A percentile compares a stretch with the other conserved stretches of the same genome.
phyloP scores from a whole-genome alignment of 2,797 vertebrate genomes.

The Anabas testudineus region DNA sequence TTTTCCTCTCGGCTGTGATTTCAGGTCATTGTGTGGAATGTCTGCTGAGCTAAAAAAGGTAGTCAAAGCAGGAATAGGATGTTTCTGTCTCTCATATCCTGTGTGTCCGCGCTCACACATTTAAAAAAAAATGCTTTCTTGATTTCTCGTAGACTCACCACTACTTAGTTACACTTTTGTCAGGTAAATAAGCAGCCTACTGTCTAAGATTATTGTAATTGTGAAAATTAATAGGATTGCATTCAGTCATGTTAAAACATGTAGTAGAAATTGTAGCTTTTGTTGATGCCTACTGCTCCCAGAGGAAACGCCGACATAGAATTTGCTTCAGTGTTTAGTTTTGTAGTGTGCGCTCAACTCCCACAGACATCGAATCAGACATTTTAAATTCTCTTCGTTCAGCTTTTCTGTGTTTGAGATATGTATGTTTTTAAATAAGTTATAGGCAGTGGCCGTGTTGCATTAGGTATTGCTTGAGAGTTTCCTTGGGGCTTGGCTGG shows the following conservation, averaged over 20 bases:
- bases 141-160: slow-evolving; percentile 21
- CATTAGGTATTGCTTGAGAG: slow-evolving; percentile 15
- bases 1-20: slow-evolving; percentile 68
- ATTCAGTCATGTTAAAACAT: slow-evolving; percentile 31
- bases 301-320: background rate
- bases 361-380: too few species aligned
- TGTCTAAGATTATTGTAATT: slow-evolving; percentile 3
- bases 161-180: background rate
- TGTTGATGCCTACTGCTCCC: background rate
- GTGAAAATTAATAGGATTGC: background rate
- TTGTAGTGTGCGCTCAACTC: background rate
- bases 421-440: background rate
- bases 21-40: slow-evolving; percentile 64
- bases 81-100: slow-evolving; percentile 68
- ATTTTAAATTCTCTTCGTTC: background rate
- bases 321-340: background rate
- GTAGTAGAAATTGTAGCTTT: background rate
- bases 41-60: slow-evolving; percentile 24
- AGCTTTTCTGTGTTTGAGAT: background rate
- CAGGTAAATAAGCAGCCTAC: background rate
- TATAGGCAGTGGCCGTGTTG: background rate
- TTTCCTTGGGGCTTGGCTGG: slow-evolving; percentile 13
- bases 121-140: slow-evolving; percentile 28
- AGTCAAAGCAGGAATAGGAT: slow-evolving; percentile 63
- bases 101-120: slow-evolving; percentile 49